phyloP scores from a whole-genome alignment of 2,113 vertebrate genomes.

The Nannobrachium achirus region DNA sequence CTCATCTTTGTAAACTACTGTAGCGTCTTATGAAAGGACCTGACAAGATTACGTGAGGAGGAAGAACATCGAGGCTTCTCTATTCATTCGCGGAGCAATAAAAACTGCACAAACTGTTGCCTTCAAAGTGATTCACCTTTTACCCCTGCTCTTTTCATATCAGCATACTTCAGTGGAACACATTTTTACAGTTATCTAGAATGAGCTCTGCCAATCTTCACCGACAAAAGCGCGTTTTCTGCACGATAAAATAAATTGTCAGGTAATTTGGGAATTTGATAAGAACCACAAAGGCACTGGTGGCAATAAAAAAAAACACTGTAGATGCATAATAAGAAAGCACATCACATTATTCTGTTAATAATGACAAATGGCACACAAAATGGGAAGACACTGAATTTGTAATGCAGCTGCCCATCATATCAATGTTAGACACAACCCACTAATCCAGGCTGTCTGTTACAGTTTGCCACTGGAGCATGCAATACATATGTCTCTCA shows the following conservation, averaged over 20 bases:
- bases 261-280: neutral
- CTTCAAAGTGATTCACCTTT: neutral
- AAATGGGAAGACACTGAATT: neutral
- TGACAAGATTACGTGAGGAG: neutral
- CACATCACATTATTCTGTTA: neutral
- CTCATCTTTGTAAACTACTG: no score
- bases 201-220: neutral
- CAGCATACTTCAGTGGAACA: neutral
- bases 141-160: no score
- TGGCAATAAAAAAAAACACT: neutral
- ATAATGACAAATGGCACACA: constrained; percentile 18
- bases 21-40: neutral
- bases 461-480: constrained; percentile 14
- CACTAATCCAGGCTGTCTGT: constrained; percentile 11
- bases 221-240: neutral
- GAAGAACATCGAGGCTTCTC: constrained; percentile 1
- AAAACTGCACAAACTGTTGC: neutral
- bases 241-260: neutral
- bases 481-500: constrained; percentile 20
- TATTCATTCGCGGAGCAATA: neutral
- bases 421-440: neutral
- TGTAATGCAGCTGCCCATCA: neutral
- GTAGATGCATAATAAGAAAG: neutral
- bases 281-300: neutral
- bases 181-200: neutral